phyloP scores from a whole-genome alignment of 2,113 vertebrate genomes.

The Menidia beryllina region DNA sequence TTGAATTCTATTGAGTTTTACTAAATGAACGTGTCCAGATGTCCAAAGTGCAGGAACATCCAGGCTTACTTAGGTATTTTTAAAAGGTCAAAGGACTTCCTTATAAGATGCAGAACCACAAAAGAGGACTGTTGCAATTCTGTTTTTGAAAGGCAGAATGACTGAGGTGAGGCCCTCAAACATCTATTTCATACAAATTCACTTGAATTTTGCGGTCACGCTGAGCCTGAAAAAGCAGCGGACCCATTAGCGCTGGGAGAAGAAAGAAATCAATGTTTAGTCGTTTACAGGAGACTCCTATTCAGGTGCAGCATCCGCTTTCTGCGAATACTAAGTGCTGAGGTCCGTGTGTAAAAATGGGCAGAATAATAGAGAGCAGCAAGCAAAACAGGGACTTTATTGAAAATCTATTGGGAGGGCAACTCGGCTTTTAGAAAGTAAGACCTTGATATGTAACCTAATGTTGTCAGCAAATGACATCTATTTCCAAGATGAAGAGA shows the following conservation, averaged over 20 bases:
- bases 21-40: background rate
- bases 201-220: conserved; percentile 32
- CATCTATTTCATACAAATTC: conserved; percentile 9
- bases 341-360: conserved; percentile 56
- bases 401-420: conserved; percentile 65
- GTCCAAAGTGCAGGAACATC: background rate
- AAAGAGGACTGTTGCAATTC: background rate
- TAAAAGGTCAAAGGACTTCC: background rate
- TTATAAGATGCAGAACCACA: background rate
- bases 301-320: conserved; percentile 84
- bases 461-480: conserved; percentile 33
- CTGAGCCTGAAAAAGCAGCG: conserved; percentile 65
- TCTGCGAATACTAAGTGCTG: conserved; percentile 77
- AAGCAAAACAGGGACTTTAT: conserved; percentile 62
- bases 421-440: conserved; percentile 61
- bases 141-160: background rate
- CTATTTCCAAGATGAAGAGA: conserved; percentile 5
- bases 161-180: conserved; percentile 2
- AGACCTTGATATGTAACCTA: conserved; percentile 37
- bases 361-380: conserved; percentile 48
- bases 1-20: too few relatives aligned
- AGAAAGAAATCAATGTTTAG: conserved; percentile 87
- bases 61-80: fast-evolving
- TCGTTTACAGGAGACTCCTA: conserved; percentile 81
- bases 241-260: conserved; percentile 87